These are phyloP conservation scores for Peromyscus californicus DNA, from an alignment of 2,113 vertebrate species.

Conservation along the genomic window DNA sequence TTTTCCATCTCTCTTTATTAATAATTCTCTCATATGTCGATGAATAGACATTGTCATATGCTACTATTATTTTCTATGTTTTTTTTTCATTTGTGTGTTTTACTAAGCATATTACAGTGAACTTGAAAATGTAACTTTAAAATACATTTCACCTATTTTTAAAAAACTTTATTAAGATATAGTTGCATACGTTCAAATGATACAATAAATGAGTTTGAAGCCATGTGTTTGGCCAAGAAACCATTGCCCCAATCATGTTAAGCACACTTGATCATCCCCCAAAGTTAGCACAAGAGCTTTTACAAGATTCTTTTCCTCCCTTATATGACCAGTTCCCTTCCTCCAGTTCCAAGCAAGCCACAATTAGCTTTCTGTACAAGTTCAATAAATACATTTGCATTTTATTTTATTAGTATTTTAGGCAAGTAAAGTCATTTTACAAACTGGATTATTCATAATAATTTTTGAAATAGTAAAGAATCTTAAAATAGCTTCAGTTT, in stretches of 20 bases:
- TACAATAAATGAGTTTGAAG: not conserved
- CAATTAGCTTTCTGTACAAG: not conserved
- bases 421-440: not conserved
- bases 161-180: not conserved
- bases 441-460: not conserved
- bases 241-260: not conserved
- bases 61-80: not conserved
- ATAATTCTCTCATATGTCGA: not conserved
- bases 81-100: slow-evolving; percentile 3
- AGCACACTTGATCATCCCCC: not conserved
- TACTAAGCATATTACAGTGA: not conserved
- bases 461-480: not conserved
- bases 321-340: not conserved
- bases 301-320: not conserved
- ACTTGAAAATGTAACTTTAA: not conserved
- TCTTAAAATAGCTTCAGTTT: not conserved
- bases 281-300: not conserved
- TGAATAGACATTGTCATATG: not conserved
- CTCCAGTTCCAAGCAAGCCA: not conserved
- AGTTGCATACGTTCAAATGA: not conserved
- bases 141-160: not conserved
- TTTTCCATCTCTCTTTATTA: not conserved
- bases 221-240: not conserved
- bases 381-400: not conserved
- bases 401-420: slow-evolving; percentile 1